Base-by-base conservation (phyloP, 1,140 invertebrate species). In the Ceratitis capitata region DNA sequence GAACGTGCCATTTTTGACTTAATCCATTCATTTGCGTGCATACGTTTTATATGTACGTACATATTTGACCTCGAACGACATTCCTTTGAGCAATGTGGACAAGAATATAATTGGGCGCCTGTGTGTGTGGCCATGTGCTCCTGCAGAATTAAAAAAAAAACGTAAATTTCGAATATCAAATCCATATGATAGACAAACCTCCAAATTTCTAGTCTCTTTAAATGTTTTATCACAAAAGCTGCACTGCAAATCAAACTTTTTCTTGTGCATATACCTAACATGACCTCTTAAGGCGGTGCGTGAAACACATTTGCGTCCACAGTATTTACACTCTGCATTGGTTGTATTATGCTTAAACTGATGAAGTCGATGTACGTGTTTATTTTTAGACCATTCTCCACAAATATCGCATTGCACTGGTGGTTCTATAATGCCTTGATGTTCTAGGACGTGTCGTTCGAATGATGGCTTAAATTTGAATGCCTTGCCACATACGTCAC, bases 71-170 rank as follows among this genome's bases (percentile, higher is more conserved):
- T 89, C 7, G 90, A 90, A 2, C 89, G 87, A 58, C 90, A 92
- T 42, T 89, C 88, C 85, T 90, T 91, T 45, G 88, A 87, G 56
- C 92, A 92, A 74, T 92, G 91, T 16, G 90, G 90, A 84, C 92
- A 92, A 26, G 88, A 88, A 85, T 92, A 91, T 1, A 91, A 87
- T 83, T 90, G 89, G 51, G 91, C 87, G 9, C 92, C 92, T 2
- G 91, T 92, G n/a, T 92, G 92, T 32, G 89, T 91, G 39, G 90
- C 89, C 89, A 92, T 91, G 83, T 92, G 92, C 87, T 91, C 90
- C 82, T 91, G 51, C 0, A 84, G 35, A 42, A 35, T 51, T 32
- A 84, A 51, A 42, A n/a, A 82, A 23, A 61, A 47, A 85, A n/a
- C 12, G 9, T 12, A n/a, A n/a, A n/a, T n/a, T n/a, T n/a, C 5